These are phyloP conservation scores for Onychorhynchus coronatus DNA, from an alignment of 2,113 vertebrate species.

Conservation along the genomic window DNA sequence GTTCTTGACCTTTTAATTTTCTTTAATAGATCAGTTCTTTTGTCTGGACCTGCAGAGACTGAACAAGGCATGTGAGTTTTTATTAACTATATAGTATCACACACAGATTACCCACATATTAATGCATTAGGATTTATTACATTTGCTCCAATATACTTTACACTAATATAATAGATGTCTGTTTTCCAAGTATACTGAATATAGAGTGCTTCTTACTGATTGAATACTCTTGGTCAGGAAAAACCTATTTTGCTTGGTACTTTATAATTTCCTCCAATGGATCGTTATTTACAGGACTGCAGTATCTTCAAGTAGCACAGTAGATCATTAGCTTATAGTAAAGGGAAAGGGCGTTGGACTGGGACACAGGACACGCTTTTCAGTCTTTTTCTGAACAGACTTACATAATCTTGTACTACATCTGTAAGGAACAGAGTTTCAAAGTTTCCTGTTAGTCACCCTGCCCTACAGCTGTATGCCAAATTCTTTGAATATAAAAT, in stretches of 20 bases:
- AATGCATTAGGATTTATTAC: not conserved
- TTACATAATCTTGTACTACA: not conserved
- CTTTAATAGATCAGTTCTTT: not conserved
- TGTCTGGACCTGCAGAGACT: not conserved
- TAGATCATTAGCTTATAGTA: not conserved
- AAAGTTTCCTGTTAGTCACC: not conserved
- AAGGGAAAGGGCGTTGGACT: not conserved
- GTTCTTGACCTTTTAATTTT: not conserved
- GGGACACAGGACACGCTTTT: not conserved
- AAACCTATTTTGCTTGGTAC: not conserved
- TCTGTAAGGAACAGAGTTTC: not conserved
- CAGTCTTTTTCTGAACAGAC: not conserved
- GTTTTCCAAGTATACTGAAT: not conserved
- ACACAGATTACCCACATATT: not conserved
- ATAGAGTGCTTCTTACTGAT: not conserved
- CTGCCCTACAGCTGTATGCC: not conserved
- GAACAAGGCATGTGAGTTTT: not conserved
- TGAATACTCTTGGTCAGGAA: not conserved
- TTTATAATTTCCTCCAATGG: not conserved
- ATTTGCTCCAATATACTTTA: not conserved
- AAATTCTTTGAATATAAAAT: not conserved
- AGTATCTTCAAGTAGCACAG: not conserved
- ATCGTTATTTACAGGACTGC: not conserved
- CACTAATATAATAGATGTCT: not conserved
- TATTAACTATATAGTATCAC: not conserved